A percentile compares a stretch with the other conserved stretches of the same genome.
These are phyloP conservation scores for Limnodromus scolopaceus DNA, from an alignment of 2,797 vertebrate genomes.

Conservation along the genomic window DNA sequence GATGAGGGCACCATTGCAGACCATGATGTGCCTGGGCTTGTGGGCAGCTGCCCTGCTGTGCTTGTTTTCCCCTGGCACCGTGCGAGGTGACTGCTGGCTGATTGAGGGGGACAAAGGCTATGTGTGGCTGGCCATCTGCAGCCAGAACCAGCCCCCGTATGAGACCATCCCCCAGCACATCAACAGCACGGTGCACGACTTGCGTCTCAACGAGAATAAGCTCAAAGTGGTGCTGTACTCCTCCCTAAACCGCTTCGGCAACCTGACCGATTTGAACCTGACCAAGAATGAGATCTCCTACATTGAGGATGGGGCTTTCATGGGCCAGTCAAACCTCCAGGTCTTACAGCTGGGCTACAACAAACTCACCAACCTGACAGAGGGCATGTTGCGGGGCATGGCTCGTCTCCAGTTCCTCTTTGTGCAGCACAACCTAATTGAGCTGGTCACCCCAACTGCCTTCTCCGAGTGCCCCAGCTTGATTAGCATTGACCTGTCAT, in stretches of 20 bases:
- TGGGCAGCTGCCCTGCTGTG: slow-evolving; percentile 77
- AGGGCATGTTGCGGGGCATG: slow-evolving; percentile 95
- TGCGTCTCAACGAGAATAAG: slow-evolving; percentile 97
- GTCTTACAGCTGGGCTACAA: slow-evolving; percentile 98
- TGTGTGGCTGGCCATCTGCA: slow-evolving; percentile 98
- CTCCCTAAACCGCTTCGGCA: slow-evolving; percentile 95
- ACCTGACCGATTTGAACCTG: slow-evolving; percentile 97
- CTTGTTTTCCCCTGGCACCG: slow-evolving; percentile 72
- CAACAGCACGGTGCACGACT: slow-evolving; percentile 97
- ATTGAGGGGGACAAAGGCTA: slow-evolving; percentile 99
- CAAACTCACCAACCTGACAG: slow-evolving; percentile 94
- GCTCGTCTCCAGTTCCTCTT: slow-evolving; percentile 95
- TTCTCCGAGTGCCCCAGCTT: slow-evolving; percentile 96
- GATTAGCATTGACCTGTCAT: slow-evolving; percentile 96
- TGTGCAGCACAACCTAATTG: slow-evolving; percentile 97
- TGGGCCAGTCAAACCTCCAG: slow-evolving; percentile 94
- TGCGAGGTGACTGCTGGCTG: slow-evolving; percentile 94
- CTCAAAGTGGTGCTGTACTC: slow-evolving; percentile 94
- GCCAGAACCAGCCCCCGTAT: slow-evolving; percentile 98
- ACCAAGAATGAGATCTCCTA: slow-evolving; percentile 99
- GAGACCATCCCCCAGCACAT: slow-evolving; percentile 99
- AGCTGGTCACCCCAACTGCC: slow-evolving; percentile 91
- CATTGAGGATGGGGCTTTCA: slow-evolving; percentile 95
- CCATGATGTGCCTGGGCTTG: slow-evolving; percentile 81
- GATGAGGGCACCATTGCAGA: slow-evolving; percentile 44